These are phyloP conservation scores for Microtus ochrogaster DNA, from an alignment of 2,113 vertebrate genomes.

Conservation along the genomic window DNA sequence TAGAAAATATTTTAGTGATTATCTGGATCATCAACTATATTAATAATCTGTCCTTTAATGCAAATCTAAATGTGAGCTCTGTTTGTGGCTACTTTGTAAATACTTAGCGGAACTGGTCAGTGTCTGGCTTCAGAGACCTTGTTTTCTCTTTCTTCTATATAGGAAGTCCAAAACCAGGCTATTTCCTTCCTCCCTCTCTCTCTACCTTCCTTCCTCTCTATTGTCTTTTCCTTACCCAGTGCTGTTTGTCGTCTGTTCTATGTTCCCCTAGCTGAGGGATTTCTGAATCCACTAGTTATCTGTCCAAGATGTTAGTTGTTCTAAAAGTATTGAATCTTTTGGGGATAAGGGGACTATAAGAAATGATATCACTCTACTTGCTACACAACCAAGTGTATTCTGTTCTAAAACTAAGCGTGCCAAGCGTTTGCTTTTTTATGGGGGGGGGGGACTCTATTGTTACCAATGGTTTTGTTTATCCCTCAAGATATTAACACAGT, in stretches of 20 bases:
- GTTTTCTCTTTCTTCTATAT: not conserved
- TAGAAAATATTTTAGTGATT: not conserved
- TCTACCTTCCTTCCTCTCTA: not conserved
- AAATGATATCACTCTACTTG: not conserved
- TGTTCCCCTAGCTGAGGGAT: not conserved
- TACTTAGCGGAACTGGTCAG: not conserved
- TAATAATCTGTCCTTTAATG: not conserved
- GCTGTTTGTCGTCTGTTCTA: not conserved
- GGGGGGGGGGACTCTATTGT: not conserved
- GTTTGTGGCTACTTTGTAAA: not conserved
- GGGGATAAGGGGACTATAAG: not conserved
- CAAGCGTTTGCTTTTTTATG: not conserved
- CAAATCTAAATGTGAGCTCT: not conserved
- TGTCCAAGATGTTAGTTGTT: not conserved
- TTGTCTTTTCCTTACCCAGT: not conserved
- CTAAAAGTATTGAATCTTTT: not conserved
- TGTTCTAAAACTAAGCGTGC: not conserved
- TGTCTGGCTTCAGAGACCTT: not conserved
- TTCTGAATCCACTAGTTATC: not conserved
- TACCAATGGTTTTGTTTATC: constrained; percentile 9
- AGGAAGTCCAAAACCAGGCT: not conserved
- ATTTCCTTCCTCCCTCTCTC: not conserved
- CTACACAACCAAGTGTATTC: not conserved
- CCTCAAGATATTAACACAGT: not conserved
- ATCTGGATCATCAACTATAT: not conserved